phyloP scores from a whole-genome alignment of 2,797 vertebrate genomes.

The Microchirus variegatus region DNA sequence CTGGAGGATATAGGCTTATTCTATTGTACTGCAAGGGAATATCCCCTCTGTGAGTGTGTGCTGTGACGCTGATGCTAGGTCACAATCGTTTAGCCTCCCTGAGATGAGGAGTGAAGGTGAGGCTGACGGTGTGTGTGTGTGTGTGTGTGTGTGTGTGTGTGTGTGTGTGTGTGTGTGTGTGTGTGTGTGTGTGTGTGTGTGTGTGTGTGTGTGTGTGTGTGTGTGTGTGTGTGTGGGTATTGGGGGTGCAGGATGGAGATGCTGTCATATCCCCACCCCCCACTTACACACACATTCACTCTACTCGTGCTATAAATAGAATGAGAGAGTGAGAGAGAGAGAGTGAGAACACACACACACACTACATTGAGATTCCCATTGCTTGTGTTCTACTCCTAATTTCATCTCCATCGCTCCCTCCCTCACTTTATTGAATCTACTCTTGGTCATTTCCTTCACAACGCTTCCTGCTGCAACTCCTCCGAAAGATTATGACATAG shows the following conservation, averaged over 20 bases:
- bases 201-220: constrained; percentile 3
- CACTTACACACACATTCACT: constrained; percentile 48
- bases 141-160: constrained; percentile 16
- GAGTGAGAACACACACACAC: constrained; percentile 65
- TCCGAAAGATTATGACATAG: constrained; percentile 31
- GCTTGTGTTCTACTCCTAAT: constrained; percentile 42
- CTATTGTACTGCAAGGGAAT: constrained; percentile 65
- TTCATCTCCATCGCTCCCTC: constrained; percentile 47
- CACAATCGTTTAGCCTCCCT: constrained; percentile 72
- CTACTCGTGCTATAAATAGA: constrained; percentile 82
- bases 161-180: constrained; percentile 35
- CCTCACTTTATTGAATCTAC: constrained; percentile 65
- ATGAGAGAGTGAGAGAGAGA: constrained; percentile 61
- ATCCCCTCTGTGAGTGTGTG: constrained; percentile 50
- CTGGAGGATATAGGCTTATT: constrained; percentile 28
- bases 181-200: constrained; percentile 7
- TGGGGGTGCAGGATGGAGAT: constrained; percentile 57
- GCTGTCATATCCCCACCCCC: constrained; percentile 72
- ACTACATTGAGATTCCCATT: constrained; percentile 58
- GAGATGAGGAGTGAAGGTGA: constrained; percentile 81
- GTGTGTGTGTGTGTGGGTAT: constrained; percentile 13
- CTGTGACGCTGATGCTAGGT: constrained; percentile 70
- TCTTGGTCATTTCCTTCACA: constrained; percentile 58
- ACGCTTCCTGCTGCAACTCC: constrained; percentile 40
- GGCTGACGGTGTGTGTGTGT: constrained; percentile 43